Conservation (phyloP, 2,888 invertebrate species). For the Fragum sueziense region DNA sequence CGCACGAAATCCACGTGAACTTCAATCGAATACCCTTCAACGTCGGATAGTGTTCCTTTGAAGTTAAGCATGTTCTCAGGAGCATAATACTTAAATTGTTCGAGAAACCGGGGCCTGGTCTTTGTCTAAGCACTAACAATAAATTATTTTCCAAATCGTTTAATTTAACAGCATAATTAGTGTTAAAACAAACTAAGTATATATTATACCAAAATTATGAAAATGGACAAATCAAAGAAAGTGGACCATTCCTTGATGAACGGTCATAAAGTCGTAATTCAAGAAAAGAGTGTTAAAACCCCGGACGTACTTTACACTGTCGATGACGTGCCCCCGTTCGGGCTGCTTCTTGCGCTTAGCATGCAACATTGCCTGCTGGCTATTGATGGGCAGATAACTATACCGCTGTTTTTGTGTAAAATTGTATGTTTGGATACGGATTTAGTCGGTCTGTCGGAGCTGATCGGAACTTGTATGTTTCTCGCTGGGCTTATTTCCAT, state of each 20-base stretch:
- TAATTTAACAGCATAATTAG: no score
- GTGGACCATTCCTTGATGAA: neutral
- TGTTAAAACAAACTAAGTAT: no score
- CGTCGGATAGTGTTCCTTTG: no score
- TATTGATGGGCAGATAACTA: constrained; percentile 27
- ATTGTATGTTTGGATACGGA: constrained; percentile 29
- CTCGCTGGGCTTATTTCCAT: constrained; percentile 66
- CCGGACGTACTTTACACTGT: constrained; percentile 86
- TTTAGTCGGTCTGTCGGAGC: constrained; percentile 21
- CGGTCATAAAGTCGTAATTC: neutral
- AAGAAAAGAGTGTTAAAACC: neutral
- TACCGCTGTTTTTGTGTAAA: constrained; percentile 28
- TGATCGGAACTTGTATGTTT: constrained; percentile 29
- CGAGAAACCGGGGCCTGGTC: no score
- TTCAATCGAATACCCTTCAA: no score
- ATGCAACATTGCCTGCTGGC: constrained; percentile 84
- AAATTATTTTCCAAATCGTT: no score
- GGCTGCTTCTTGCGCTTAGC: constrained; percentile 91
- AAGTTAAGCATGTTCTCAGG: no score
- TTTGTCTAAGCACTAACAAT: no score
- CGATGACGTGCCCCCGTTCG: constrained; percentile 92
- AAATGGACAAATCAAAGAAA: neutral
- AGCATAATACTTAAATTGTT: no score
- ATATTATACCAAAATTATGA: neutral
- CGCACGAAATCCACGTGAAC: no score